Conservation (phyloP, 2,113 vertebrate species). For the Percopsis transmontana region DNA sequence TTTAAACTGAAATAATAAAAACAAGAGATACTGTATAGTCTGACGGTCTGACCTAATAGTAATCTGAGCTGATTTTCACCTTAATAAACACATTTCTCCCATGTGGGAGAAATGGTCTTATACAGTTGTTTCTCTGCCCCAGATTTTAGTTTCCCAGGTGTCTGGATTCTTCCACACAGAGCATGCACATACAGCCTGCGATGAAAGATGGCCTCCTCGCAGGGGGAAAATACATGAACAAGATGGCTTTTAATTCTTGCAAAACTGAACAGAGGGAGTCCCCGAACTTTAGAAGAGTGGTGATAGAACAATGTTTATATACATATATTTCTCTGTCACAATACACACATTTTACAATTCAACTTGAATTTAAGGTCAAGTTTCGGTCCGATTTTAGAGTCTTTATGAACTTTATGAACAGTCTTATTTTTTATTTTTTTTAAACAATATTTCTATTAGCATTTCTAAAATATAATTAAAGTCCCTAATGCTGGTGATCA, state of each 20-base stretch:
- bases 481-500: no score
- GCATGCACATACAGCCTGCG: neutral
- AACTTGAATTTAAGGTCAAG: no score
- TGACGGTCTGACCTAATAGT: conserved; percentile 7
- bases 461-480: no score
- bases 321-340: no score
- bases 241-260: conserved; percentile 6
- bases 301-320: no score
- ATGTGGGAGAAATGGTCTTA: neutral
- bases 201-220: neutral
- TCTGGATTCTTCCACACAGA: neutral
- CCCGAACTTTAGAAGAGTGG: no score
- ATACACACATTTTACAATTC: no score
- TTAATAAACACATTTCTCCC: conserved; percentile 1
- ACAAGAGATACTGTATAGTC: conserved; percentile 35
- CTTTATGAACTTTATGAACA: no score
- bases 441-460: no score
- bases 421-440: no score
- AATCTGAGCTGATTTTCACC: neutral
- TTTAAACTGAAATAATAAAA: conserved; percentile 14
- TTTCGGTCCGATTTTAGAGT: no score
- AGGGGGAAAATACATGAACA: conserved; percentile 1
- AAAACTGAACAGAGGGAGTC: neutral
- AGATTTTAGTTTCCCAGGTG: conserved; percentile 13
- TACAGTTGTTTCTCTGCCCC: neutral